These are phyloP conservation scores for Azorinus chamasolen DNA, from an alignment of 2,888 invertebrate genomes.

Conservation along the genomic window DNA sequence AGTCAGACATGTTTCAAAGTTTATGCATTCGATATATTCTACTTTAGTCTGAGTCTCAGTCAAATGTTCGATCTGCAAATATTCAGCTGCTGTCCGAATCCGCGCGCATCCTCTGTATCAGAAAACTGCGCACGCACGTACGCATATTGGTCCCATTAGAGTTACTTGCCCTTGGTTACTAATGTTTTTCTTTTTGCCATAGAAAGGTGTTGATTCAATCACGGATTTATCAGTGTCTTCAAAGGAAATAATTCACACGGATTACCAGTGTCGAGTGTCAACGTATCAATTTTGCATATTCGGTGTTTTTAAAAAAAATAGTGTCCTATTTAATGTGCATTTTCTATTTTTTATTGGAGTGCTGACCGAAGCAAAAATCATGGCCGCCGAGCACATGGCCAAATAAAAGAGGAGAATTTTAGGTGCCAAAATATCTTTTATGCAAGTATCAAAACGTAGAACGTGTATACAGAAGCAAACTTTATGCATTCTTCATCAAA, in stretches of 20 bases:
- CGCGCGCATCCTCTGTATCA: too few relatives aligned
- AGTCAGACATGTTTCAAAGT: too few relatives aligned
- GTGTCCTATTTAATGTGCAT: too few relatives aligned
- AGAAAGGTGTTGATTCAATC: not conserved
- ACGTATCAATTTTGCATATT: not conserved
- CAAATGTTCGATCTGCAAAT: too few relatives aligned
- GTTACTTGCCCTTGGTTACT: slow-evolving; percentile 10
- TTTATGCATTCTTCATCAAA: too few relatives aligned
- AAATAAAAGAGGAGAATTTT: not conserved
- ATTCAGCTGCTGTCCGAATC: too few relatives aligned
- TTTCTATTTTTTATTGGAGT: slow-evolving; percentile 17
- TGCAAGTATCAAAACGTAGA: too few relatives aligned
- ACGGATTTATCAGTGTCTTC: not conserved
- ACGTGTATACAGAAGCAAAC: too few relatives aligned
- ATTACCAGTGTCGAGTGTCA: not conserved
- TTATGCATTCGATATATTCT: too few relatives aligned
- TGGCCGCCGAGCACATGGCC: slow-evolving; percentile 25
- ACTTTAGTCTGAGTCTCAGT: too few relatives aligned
- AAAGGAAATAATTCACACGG: slow-evolving; percentile 1
- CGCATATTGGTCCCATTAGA: slow-evolving; percentile 8
- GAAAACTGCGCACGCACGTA: not conserved
- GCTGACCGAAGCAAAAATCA: slow-evolving; percentile 33
- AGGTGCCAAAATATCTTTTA: too few relatives aligned
- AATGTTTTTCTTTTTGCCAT: slow-evolving; percentile 9
- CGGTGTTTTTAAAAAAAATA: too few relatives aligned